Percentiles rank a stretch among this genome's conserved stretches.
These are phyloP conservation scores for Entomyzon cyanotis DNA, from an alignment of 2,113 vertebrate genomes.

Conservation along the genomic window DNA sequence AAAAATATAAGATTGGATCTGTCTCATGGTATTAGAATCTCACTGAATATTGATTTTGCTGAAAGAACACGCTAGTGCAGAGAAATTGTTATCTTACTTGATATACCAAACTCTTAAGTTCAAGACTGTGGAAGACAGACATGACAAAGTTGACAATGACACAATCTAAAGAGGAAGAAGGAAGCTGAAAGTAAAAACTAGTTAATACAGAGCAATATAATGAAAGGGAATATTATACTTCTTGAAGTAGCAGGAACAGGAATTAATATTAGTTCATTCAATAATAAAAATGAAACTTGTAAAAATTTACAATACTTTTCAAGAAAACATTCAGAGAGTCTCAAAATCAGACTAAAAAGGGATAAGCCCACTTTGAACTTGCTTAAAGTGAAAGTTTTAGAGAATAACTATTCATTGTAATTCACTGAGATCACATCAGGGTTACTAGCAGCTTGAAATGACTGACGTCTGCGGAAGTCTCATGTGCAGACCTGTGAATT, in stretches of 20 bases:
- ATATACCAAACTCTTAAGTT: background rate
- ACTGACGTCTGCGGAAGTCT: background rate
- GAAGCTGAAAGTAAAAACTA: background rate
- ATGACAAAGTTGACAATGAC: background rate
- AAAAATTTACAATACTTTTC: background rate
- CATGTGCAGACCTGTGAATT: background rate
- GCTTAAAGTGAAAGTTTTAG: background rate
- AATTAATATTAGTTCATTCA: background rate
- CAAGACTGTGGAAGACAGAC: background rate
- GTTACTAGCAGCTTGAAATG: background rate
- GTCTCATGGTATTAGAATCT: background rate
- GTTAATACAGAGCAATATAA: background rate
- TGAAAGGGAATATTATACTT: background rate
- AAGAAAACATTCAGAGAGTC: background rate
- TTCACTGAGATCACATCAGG: background rate
- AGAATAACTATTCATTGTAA: background rate
- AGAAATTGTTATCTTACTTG: background rate
- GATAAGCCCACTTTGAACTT: background rate
- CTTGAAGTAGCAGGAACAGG: background rate
- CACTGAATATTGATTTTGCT: background rate
- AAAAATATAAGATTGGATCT: conserved; percentile 19
- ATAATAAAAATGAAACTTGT: background rate
- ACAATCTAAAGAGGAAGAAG: background rate
- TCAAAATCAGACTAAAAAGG: background rate
- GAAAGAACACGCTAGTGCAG: background rate